These are phyloP conservation scores for Bufo bufo DNA, from an alignment of 2,113 vertebrate genomes.

Conservation along the genomic window DNA sequence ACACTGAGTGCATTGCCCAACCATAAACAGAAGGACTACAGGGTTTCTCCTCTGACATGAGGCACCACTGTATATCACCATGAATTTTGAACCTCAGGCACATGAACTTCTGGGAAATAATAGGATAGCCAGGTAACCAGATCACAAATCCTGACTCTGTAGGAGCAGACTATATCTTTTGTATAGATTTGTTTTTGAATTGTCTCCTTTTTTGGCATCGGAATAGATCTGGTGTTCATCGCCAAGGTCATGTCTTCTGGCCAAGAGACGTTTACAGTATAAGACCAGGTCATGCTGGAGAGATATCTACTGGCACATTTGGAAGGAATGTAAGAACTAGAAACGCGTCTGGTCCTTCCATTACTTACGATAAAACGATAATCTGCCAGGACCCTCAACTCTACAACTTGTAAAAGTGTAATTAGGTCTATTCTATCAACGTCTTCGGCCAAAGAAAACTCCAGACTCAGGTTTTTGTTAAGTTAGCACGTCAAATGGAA, in stretches of 20 bases:
- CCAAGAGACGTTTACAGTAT: too few relatives aligned
- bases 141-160: too few relatives aligned
- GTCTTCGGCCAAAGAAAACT: background rate
- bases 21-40: too few relatives aligned
- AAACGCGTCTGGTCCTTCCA: background rate
- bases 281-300: background rate
- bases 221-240: background rate
- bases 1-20: too few relatives aligned
- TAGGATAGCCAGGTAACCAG: too few relatives aligned
- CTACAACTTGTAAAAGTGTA: constrained; percentile 13
- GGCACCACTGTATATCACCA: too few relatives aligned
- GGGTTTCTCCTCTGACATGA: too few relatives aligned
- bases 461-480: constrained; percentile 7
- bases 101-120: too few relatives aligned
- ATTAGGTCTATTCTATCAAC: constrained; percentile 10
- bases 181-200: too few relatives aligned
- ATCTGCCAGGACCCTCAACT: constrained; percentile 27
- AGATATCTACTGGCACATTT: background rate
- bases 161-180: too few relatives aligned
- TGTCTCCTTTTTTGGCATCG: background rate
- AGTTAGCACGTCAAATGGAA: background rate
- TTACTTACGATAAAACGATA: background rate
- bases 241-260: background rate
- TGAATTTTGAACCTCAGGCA: too few relatives aligned
- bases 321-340: background rate